Base-by-base conservation (phyloP, 2,113 vertebrate species). In the Onychostoma macrolepis region DNA sequence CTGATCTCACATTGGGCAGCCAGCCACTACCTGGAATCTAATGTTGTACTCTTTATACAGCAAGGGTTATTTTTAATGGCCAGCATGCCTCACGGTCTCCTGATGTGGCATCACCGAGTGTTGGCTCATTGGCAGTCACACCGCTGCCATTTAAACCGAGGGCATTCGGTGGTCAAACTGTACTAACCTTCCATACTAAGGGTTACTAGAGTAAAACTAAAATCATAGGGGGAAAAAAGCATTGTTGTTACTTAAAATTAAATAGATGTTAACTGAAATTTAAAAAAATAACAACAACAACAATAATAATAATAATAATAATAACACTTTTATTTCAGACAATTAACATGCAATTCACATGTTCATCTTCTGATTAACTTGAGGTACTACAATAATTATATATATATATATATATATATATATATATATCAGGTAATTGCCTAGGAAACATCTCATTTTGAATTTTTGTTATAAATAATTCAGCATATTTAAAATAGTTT, bases 91-190 rank as follows among this genome's bases (percentile, higher is more conserved):
- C 88, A 81, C 65, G 75, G 84, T 84, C 89, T 90, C 90, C 90
- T 90, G 86, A 90, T 91, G 91, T 91, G 89, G 92, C 90, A 92
- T 91, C 87, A 82, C 72, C 65, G 65, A 80, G 86, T 91, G 91
- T 91, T 86, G 88, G 9, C 89, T 86, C 80, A 58, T 80, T 86
- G 87, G 85, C 81, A 83, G 89, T 87, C 76, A 83, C 89, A 92
- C 88, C 90, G 88, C 89, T 77, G 89, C 79, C 88, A 85, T 88
- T 77, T 84, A 91, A 90, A 88, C 89, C 87, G 83, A 90, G 92
- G 92, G 86, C 88, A 92, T 90, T 87, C 61, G 76, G 78, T 91
- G 89, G 92, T 90, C 92, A 92, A 95, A 92, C 93, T 90, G 92
- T 90, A 92, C 69, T 38, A 89, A 89, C 67, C 48, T 50, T 50